Base-by-base conservation (phyloP, 2,113 vertebrate species). In the Cavia porcellus region DNA sequence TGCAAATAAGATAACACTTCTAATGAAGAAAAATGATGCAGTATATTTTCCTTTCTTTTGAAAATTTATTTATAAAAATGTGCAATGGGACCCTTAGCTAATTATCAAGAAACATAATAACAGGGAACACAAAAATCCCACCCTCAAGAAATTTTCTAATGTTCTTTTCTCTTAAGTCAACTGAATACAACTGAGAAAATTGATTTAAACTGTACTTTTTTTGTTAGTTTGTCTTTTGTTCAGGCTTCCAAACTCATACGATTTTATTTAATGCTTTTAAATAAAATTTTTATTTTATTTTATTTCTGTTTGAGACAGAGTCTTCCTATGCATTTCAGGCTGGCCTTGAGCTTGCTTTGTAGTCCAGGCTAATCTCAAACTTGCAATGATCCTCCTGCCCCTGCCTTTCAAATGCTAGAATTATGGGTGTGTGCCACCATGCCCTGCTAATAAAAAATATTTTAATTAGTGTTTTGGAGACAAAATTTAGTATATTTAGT, bases 1-100 rank as follows among this genome's bases (percentile, higher is more conserved):
- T 92, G 70, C 81, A 47, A 77, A 66, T 81, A 85, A 84, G 62
- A 59, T 91, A 84, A 30, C 79, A 88, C 28, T 91, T 93, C 66
- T 88, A 72, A 62, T 70, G 72, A 74, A 72, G 68, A 87, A 83
- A 89, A 32, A 57, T 22, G 22, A 59, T 62, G n/a, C 5, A 38
- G 19, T 72, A 47, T 82, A 77, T 68, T 61, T 92, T 94, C n/a
- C 62, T 92, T 95, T 30, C 88, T 87, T 57, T 72, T 42, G 30
- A 80, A 52, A 52, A 52, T 80, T 30, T 50, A 11, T 32, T 50
- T 47, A 74, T 74, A 79, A 79, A 50, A 50, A 79, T 52, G 42
- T 77, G 82, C 24, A 57, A 2, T 72, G 59, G 11, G 8, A 64
- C 57, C 85, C 35, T 55, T 45, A 89, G 32, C 22, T 94, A 59